Percentiles rank a stretch among this genome's conserved stretches.
Conservation (phyloP, 2,113 vertebrate genomes). For the Arenaria interpres region DNA sequence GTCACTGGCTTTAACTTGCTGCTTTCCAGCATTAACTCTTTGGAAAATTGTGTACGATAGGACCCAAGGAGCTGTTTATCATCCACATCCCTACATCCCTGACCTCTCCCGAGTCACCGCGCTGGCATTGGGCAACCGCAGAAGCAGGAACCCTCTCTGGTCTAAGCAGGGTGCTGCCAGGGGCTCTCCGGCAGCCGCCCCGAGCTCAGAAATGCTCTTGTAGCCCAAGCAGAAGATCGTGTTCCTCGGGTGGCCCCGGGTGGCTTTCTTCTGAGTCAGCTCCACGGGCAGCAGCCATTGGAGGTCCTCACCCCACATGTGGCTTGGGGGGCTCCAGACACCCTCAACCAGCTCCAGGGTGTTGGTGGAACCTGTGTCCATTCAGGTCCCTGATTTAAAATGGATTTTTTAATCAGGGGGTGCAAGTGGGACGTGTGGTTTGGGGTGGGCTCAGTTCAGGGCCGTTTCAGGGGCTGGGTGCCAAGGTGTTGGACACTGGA, state of each 20-base stretch:
- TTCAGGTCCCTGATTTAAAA: neutral
- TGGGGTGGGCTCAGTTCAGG: neutral
- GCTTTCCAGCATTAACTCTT: neutral
- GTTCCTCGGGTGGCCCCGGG: accelerated
- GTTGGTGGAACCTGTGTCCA: accelerated
- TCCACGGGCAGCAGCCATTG: accelerated
- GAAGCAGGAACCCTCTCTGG: neutral
- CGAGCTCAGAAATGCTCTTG: accelerated
- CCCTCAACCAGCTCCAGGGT: neutral
- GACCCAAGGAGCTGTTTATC: neutral
- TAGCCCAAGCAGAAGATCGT: neutral
- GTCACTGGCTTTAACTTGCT: neutral
- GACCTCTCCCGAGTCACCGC: accelerated
- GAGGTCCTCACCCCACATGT: accelerated
- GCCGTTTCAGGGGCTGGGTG: neutral
- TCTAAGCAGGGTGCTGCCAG: neutral
- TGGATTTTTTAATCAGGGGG: neutral
- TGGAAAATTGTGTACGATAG: accelerated
- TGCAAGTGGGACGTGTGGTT: neutral
- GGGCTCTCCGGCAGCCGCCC: neutral
- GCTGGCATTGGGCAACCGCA: accelerated
- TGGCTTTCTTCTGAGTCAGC: accelerated
- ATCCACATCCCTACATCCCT: neutral
- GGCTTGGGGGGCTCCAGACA: accelerated
- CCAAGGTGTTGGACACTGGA: neutral